A percentile compares a stretch with the other conserved stretches of the same genome.
phyloP scores from a whole-genome alignment of 2,797 vertebrate genomes.

The Enteromius radiatus region DNA sequence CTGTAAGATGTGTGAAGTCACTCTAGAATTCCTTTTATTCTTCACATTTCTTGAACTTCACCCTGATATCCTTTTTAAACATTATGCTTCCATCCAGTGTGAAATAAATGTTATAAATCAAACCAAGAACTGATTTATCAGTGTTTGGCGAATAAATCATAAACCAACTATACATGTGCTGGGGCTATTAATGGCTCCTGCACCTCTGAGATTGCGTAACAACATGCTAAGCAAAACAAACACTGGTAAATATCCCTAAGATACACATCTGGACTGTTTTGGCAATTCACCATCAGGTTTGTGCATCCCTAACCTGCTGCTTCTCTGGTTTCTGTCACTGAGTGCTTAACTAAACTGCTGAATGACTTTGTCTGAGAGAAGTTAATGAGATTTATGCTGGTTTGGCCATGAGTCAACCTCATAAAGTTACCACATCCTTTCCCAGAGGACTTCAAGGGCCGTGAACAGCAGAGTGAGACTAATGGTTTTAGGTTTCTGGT shows the following conservation, averaged over 20 bases:
- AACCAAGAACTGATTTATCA: constrained; percentile 12
- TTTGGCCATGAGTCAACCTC: constrained; percentile 51
- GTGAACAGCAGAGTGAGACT: constrained; percentile 29
- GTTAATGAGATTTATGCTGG: constrained; percentile 18
- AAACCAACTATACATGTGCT: not conserved
- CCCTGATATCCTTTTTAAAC: not conserved
- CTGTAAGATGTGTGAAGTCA: constrained; percentile 41
- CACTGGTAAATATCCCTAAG: not conserved
- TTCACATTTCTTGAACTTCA: constrained; percentile 20
- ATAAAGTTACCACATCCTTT: constrained; percentile 52
- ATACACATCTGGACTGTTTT: not conserved
- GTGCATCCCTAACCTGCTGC: not conserved
- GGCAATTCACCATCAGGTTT: not conserved
- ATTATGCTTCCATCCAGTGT: not conserved
- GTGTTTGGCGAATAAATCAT: not conserved
- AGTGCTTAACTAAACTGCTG: not conserved
- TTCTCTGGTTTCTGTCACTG: not conserved
- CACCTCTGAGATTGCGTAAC: not conserved
- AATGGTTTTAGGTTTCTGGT: constrained; percentile 45
- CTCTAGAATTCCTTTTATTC: constrained; percentile 11
- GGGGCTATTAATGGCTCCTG: not conserved
- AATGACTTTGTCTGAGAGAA: constrained; percentile 17
- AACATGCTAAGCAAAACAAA: not conserved
- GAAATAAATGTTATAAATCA: not conserved
- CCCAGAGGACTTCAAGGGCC: constrained; percentile 43